A percentile compares a stretch with the other conserved stretches of the same genome.
phyloP scores from a whole-genome alignment of 2,888 invertebrate genomes.

The Carpatolechia fugitivella region DNA sequence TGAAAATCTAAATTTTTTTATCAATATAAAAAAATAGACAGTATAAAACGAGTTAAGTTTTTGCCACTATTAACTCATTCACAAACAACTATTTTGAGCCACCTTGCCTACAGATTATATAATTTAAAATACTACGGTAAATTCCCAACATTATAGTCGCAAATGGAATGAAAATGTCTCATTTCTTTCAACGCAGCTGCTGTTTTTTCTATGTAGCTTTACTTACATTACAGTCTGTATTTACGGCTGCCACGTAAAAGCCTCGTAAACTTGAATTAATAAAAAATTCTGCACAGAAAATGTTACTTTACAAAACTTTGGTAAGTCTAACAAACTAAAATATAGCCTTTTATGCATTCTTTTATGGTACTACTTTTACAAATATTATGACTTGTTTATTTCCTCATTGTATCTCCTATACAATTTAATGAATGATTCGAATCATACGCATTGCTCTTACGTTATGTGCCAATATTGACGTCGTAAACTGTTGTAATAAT shows the following conservation, averaged over 20 bases:
- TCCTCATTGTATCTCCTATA: no score
- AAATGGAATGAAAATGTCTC: neutral
- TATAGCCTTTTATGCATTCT: no score
- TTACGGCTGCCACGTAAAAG: constrained; percentile 11
- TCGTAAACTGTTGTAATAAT: no score
- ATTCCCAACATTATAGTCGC: neutral
- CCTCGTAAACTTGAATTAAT: constrained; percentile 12
- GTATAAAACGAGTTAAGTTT: no score
- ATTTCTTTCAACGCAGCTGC: constrained; percentile 2
- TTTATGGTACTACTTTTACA: no score
- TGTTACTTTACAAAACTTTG: neutral
- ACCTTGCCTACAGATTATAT: neutral
- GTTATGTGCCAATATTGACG: no score
- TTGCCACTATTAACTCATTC: no score
- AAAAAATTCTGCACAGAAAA: constrained; percentile 1
- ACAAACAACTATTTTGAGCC: neutral
- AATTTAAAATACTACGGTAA: neutral
- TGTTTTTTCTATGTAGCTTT: neutral
- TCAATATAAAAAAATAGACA: no score
- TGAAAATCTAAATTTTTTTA: no score
- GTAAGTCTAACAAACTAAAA: neutral
- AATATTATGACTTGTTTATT: neutral
- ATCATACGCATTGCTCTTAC: no score
- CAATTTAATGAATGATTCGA: no score
- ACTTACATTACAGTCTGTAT: constrained; percentile 1